Evolutionary conservation across 2,113 vertebrate genomes (phyloP).

Genomic region (Phaethon lepturus): DNA sequence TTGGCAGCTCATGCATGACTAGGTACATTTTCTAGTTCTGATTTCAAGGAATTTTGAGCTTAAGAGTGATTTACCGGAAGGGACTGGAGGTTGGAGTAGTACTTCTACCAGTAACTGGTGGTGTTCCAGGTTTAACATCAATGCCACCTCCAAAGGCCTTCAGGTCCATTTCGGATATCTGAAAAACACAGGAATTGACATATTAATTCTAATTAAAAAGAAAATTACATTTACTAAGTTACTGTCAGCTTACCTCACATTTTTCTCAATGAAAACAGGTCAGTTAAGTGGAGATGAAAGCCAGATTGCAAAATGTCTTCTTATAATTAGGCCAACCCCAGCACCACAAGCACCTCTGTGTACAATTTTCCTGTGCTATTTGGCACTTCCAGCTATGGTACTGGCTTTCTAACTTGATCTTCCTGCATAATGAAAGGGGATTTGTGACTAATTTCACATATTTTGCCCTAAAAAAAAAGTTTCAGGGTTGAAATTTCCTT

Average conservation of each 20-base stretch:
- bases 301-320: not conserved
- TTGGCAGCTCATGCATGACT: not conserved
- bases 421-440: not conserved
- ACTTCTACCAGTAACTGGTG: constrained; percentile 89
- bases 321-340: not conserved
- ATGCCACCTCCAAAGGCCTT: constrained; percentile 93
- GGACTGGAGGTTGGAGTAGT: constrained; percentile 95
- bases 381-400: not conserved
- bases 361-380: not conserved
- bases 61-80: constrained; percentile 85
- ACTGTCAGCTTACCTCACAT: not conserved
- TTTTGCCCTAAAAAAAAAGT: not conserved
- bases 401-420: not conserved
- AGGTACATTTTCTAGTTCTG: not conserved
- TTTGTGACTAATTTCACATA: not conserved
- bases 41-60: constrained; percentile 33
- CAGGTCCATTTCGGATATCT: constrained; percentile 97
- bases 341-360: not conserved
- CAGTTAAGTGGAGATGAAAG: not conserved
- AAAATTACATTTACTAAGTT: not conserved
- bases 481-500: not conserved
- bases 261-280: not conserved
- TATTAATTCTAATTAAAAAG: not conserved
- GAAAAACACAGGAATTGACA: constrained; percentile 23
- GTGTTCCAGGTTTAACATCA: constrained; percentile 96